These are phyloP conservation scores for Ceyx cyanopectus DNA, from an alignment of 2,113 vertebrate species.

Conservation along the genomic window DNA sequence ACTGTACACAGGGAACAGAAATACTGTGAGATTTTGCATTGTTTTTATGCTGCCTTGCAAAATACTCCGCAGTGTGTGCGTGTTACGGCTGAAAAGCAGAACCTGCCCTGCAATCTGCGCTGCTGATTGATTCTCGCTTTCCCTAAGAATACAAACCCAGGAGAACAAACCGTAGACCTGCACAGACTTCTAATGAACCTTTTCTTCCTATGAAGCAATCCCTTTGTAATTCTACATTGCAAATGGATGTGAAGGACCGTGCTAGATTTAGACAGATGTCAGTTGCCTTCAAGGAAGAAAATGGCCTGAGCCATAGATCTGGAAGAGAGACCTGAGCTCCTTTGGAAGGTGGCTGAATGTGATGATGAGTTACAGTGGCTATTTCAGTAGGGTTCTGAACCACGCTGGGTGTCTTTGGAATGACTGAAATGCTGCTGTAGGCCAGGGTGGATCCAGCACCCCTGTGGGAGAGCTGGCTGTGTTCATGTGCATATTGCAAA, in stretches of 20 bases:
- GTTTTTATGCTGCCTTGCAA: constrained; percentile 9
- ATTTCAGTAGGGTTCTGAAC: not conserved
- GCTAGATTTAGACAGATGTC: not conserved
- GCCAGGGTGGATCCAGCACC: not conserved
- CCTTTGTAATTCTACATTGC: not conserved
- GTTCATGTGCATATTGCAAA: constrained; percentile 56
- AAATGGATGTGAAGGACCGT: constrained; percentile 19
- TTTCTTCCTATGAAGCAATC: constrained; percentile 23
- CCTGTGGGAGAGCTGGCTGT: not conserved
- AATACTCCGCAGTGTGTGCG: not conserved
- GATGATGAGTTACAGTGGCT: not conserved
- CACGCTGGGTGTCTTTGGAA: not conserved
- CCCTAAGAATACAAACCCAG: not conserved
- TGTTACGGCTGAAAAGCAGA: not conserved
- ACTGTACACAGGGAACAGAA: not conserved
- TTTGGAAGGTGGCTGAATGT: not conserved
- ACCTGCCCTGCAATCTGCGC: not conserved
- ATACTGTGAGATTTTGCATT: not conserved
- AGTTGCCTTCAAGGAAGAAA: constrained; percentile 32
- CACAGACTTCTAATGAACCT: not conserved
- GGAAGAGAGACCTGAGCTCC: not conserved
- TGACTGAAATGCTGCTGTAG: not conserved
- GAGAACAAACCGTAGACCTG: not conserved
- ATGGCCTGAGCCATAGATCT: not conserved
- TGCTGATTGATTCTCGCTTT: not conserved